Conservation (phyloP, 2,888 invertebrate species). For the Nycteola revayana region DNA sequence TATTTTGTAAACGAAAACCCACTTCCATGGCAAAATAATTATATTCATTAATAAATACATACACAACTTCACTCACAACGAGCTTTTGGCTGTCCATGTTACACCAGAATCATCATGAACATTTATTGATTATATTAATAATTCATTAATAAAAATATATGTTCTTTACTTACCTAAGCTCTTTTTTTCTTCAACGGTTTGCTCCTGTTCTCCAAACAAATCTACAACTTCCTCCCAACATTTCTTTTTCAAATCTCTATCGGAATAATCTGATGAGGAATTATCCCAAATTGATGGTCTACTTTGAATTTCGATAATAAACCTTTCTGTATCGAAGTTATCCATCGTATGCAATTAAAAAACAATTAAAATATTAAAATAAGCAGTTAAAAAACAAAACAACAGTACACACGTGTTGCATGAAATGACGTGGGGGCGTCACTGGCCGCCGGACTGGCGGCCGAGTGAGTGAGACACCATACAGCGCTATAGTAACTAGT, state of each 20-base stretch:
- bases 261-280: constrained; percentile 14
- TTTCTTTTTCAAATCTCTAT: constrained; percentile 18
- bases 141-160: constrained; percentile 9
- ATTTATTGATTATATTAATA: constrained; percentile 11
- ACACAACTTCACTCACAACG: constrained; percentile 11
- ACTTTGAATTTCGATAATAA: constrained; percentile 22
- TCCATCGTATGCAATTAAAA: constrained; percentile 14
- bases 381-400: constrained; percentile 8
- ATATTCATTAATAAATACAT: constrained; percentile 16
- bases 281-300: constrained; percentile 21
- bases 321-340: constrained; percentile 22
- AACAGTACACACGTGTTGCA: constrained; percentile 5
- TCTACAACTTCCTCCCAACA: constrained; percentile 22
- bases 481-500: constrained; percentile 9
- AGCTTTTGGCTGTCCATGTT: constrained; percentile 13
- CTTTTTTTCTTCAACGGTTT: constrained; percentile 19
- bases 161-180: constrained; percentile 10
- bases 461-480: constrained; percentile 17
- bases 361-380: constrained; percentile 9
- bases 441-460: constrained; percentile 10
- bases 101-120: constrained; percentile 14
- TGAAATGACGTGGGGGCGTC: constrained; percentile 12
- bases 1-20: constrained; percentile 17
- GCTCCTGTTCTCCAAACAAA: constrained; percentile 16
- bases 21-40: constrained; percentile 16